These are phyloP conservation scores for Mesochorus sp. DNA, from an alignment of 2,888 invertebrate genomes.

Conservation along the genomic window DNA sequence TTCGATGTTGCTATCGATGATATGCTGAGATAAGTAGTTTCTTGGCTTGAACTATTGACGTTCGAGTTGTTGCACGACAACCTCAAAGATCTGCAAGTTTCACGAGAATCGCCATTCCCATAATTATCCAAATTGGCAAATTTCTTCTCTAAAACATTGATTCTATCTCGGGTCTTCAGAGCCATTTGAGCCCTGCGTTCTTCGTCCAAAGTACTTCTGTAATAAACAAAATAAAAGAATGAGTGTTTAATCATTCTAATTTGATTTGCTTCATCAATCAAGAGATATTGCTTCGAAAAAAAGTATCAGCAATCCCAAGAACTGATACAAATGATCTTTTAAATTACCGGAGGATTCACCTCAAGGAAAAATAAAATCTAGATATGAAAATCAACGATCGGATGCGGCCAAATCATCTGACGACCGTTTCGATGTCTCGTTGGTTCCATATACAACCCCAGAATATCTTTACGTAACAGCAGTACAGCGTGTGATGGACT, in stretches of 20 bases:
- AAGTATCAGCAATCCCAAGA: no score
- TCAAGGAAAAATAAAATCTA: no score
- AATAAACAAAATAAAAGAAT: slow-evolving; percentile 44
- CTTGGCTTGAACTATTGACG: slow-evolving; percentile 1
- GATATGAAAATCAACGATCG: no score
- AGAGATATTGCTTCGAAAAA: background rate
- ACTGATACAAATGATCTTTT: background rate
- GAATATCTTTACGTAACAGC: slow-evolving; percentile 67
- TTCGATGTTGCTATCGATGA: background rate
- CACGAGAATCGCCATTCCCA: slow-evolving; percentile 32
- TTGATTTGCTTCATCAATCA: slow-evolving; percentile 31
- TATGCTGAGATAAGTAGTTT: slow-evolving; percentile 44
- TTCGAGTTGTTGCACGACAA: slow-evolving; percentile 6
- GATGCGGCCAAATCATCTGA: background rate
- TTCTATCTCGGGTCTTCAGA: slow-evolving; percentile 66
- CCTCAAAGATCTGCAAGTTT: background rate
- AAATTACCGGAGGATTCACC: no score
- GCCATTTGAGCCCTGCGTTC: slow-evolving; percentile 67
- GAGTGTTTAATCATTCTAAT: slow-evolving; percentile 27
- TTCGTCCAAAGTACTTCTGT: slow-evolving; percentile 68
- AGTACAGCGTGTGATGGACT: slow-evolving; percentile 71
- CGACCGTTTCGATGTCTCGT: background rate
- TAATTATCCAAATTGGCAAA: slow-evolving; percentile 63
- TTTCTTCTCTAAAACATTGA: slow-evolving; percentile 65
- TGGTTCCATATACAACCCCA: background rate